Percentiles rank a stretch among this genome's conserved stretches.
These are phyloP conservation scores for Lucifuga dentata DNA, from an alignment of 2,113 vertebrate species.

Conservation along the genomic window DNA sequence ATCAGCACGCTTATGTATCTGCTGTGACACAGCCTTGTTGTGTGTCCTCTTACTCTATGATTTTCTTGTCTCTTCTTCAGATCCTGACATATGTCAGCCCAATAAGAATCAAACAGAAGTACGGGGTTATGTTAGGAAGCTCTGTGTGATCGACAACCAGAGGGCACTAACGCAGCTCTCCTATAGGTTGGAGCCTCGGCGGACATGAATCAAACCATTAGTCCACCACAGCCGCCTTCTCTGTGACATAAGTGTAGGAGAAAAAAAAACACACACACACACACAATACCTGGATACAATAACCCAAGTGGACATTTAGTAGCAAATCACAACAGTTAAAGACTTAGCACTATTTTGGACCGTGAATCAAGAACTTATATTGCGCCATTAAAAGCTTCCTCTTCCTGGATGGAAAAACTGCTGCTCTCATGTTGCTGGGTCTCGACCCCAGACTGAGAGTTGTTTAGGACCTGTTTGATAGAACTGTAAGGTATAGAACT, in stretches of 20 bases:
- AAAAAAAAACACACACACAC: slow-evolving; percentile 7
- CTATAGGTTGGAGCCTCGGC: slow-evolving; percentile 93
- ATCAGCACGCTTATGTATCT: neutral
- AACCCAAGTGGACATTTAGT: slow-evolving; percentile 45
- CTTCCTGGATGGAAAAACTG: slow-evolving; percentile 51
- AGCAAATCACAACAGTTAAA: slow-evolving; percentile 56
- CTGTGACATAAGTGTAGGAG: slow-evolving; percentile 52
- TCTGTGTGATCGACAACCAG: slow-evolving; percentile 99
- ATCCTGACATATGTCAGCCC: slow-evolving; percentile 91
- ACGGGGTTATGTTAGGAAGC: slow-evolving; percentile 94
- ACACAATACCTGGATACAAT: slow-evolving; percentile 23
- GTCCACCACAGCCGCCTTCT: slow-evolving; percentile 62
- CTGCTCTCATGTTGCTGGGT: slow-evolving; percentile 56
- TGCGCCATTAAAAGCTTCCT: slow-evolving; percentile 72
- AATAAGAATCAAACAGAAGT: slow-evolving; percentile 98
- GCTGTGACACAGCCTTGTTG: neutral
- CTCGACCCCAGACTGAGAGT: slow-evolving; percentile 39
- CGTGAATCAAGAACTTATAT: slow-evolving; percentile 56
- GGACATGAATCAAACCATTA: slow-evolving; percentile 83
- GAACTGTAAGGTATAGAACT: slow-evolving; percentile 79
- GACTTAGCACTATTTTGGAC: slow-evolving; percentile 48
- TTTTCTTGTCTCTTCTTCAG: slow-evolving; percentile 73
- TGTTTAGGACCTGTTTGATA: slow-evolving; percentile 72
- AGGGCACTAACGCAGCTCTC: slow-evolving; percentile 98
- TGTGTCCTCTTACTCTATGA: neutral